A percentile compares a stretch with the other conserved stretches of the same genome.
Conservation (phyloP, 2,113 vertebrate species). For the Pyrgilauda ruficollis region DNA sequence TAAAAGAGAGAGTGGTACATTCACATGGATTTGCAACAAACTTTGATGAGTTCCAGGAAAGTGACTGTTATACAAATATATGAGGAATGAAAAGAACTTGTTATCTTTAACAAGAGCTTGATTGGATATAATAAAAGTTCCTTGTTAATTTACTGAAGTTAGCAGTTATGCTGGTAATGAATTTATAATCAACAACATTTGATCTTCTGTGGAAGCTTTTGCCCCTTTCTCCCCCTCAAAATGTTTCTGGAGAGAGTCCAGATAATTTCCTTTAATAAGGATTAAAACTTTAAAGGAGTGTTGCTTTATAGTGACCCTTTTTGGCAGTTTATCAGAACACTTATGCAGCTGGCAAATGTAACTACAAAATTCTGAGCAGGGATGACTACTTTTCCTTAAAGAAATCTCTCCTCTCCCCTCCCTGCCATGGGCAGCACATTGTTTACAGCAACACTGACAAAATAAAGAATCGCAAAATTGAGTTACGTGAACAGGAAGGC, state of each 20-base stretch:
- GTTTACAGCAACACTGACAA: slow-evolving; percentile 58
- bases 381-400: slow-evolving; percentile 48
- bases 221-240: slow-evolving; percentile 1
- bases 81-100: slow-evolving; percentile 46
- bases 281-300: slow-evolving; percentile 57
- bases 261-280: slow-evolving; percentile 61
- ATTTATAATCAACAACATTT: slow-evolving; percentile 68
- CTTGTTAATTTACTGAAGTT: slow-evolving; percentile 64
- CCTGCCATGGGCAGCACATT: slow-evolving; percentile 22
- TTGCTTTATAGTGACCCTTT: slow-evolving; percentile 52
- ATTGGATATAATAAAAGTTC: slow-evolving; percentile 58
- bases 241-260: slow-evolving; percentile 57
- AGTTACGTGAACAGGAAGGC: slow-evolving; percentile 36
- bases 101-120: slow-evolving; percentile 68
- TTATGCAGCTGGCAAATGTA: slow-evolving; percentile 52
- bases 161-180: slow-evolving; percentile 60
- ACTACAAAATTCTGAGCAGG: slow-evolving; percentile 14
- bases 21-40: not conserved
- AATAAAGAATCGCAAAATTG: slow-evolving; percentile 54
- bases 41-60: slow-evolving; percentile 64
- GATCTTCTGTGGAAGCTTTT: slow-evolving; percentile 54
- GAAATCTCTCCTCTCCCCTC: not conserved
- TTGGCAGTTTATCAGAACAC: slow-evolving; percentile 47
- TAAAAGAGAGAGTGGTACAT: slow-evolving; percentile 46
- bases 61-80: slow-evolving; percentile 42